Base-by-base conservation (phyloP, 1,140 invertebrate genomes). In the Aphelinus atriplicis region DNA sequence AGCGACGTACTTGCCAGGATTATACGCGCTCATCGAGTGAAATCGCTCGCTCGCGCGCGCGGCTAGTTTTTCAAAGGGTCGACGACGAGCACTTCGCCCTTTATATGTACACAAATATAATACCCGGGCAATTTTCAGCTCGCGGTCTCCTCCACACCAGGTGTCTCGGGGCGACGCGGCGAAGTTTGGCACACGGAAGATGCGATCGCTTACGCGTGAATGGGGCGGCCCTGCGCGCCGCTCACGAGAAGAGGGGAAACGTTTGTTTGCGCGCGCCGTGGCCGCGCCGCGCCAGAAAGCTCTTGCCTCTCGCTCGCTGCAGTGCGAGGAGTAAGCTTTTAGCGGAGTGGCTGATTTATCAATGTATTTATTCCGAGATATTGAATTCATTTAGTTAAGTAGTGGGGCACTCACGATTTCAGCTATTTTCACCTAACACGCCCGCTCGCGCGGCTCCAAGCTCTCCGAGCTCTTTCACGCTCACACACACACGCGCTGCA, bases 311-410 rank as follows among this genome's bases (percentile, higher is more conserved):
- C 4, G 47, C 26, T 26, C 26, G 46, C 82, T 83, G 83, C 85
- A 86, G 84, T 85, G 83, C 85, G 84, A 85, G 83, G 86, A 86
- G 86, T 84, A 84, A 86, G 86, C 86, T 87, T 87, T 88, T 87
- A 87, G 86, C 84, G 80, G 79, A 86, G 86, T 87, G 84, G 84
- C 85, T 87, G 86, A 88, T 88, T 87, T 87, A 88, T 88, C 86
- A 87, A 87, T 86, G 86, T 87, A 87, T 88, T 88, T 87, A 88
- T 88, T 87, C 86, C 86, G 80, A 86, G 85, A 87, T 87, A 88
- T 88, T 87, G 86, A 87, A 87, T 86, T 87, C 84, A 87, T 87
- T 86, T 86, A 83, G 84, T 84, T 87, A 86, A 88, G 86, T 86
- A 87, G 83, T 79, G 82, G 76, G 77, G 75, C 53, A 75, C 73